Percentiles rank a stretch among this genome's conserved stretches.
These are phyloP conservation scores for Pachycephala philippinensis DNA, from an alignment of 2,113 vertebrate genomes.

Conservation along the genomic window DNA sequence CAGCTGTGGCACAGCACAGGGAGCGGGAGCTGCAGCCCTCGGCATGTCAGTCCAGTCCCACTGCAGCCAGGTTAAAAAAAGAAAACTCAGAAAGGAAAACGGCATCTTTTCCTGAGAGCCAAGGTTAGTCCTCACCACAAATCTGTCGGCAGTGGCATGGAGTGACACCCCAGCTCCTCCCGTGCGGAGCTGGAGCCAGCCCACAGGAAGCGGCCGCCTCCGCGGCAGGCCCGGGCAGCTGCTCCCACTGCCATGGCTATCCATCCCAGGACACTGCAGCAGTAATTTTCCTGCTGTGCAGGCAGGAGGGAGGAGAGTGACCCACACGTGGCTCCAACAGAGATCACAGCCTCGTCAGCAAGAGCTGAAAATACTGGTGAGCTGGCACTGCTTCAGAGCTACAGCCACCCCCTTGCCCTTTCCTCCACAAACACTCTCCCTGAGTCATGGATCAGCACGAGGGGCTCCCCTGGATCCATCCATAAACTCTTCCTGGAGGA, in stretches of 20 bases:
- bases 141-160: neutral
- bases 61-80: neutral
- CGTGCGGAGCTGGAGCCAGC: accelerated
- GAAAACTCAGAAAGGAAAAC: neutral
- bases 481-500: neutral
- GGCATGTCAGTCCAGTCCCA: accelerated
- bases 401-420: accelerated
- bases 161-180: neutral
- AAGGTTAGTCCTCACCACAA: neutral
- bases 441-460: neutral
- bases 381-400: neutral
- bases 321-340: neutral
- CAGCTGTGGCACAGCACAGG: accelerated
- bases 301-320: neutral
- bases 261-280: neutral
- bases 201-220: accelerated
- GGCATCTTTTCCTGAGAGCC: neutral
- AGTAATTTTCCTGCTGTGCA: neutral
- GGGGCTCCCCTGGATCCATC: neutral
- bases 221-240: accelerated
- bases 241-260: neutral
- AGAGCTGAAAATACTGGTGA: neutral
- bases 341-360: neutral
- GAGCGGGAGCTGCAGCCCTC: accelerated
- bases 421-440: neutral